Evolutionary conservation across 2,113 vertebrate species (phyloP).

Genomic region (Zosterops borbonicus): DNA sequence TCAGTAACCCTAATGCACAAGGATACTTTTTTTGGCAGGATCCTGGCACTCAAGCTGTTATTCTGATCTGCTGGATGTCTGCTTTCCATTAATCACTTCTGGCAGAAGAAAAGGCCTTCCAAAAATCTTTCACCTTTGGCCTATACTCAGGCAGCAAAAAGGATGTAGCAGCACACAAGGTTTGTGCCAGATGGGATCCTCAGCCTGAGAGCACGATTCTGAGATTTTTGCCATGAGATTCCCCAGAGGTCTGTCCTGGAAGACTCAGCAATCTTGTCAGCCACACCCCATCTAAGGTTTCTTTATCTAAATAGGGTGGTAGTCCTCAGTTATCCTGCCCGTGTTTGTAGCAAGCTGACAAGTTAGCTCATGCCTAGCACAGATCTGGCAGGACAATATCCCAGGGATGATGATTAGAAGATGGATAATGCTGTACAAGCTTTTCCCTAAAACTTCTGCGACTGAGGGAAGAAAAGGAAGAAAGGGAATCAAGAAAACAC

Average conservation of each 20-base stretch:
- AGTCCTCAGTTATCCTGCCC: not conserved
- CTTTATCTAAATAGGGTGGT: not conserved
- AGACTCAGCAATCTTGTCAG: not conserved
- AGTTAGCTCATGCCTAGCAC: not conserved
- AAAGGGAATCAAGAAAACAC: not conserved
- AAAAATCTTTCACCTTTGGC: constrained; percentile 9
- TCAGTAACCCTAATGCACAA: not conserved
- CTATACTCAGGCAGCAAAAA: not conserved
- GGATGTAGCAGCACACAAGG: not conserved
- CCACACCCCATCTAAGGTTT: not conserved
- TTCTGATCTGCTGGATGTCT: not conserved
- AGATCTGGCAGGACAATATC: not conserved
- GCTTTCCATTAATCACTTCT: constrained; percentile 34
- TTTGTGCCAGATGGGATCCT: not conserved
- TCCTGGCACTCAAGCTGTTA: not conserved
- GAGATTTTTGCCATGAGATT: not conserved
- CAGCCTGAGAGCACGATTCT: not conserved
- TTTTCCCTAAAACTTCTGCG: not conserved
- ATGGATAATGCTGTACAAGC: accelerated
- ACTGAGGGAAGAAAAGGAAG: not conserved
- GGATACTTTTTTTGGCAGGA: not conserved
- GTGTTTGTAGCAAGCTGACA: not conserved
- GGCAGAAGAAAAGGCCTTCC: constrained; percentile 6
- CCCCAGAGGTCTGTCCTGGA: not conserved
- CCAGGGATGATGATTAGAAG: not conserved